These are phyloP conservation scores for Eidolon helvum DNA, from an alignment of 2,113 vertebrate genomes.

Conservation along the genomic window DNA sequence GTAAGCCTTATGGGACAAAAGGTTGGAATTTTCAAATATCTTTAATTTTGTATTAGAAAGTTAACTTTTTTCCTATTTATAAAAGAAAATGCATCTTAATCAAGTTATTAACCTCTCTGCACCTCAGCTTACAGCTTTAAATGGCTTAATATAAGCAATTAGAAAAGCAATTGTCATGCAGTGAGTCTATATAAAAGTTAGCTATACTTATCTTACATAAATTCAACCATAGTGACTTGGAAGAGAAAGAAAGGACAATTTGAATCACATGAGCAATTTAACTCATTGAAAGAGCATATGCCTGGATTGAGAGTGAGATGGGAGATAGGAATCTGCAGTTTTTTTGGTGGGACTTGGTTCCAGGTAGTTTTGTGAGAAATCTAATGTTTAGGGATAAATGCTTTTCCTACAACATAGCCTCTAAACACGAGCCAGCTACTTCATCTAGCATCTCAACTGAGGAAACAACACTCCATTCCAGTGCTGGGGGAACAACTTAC, in stretches of 20 bases:
- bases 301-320: not conserved
- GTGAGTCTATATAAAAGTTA: not conserved
- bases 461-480: not conserved
- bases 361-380: not conserved
- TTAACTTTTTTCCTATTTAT: not conserved
- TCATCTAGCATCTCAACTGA: not conserved
- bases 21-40: not conserved
- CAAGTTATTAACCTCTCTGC: not conserved
- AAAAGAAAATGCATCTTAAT: not conserved
- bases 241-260: not conserved
- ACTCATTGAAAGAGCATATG: not conserved
- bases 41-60: not conserved
- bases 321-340: not conserved
- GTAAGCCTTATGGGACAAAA: not conserved
- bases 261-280: not conserved
- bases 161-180: not conserved
- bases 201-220: not conserved
- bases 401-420: not conserved
- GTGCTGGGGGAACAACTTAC: not conserved
- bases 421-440: not conserved
- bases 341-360: not conserved
- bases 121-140: not conserved
- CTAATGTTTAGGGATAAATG: not conserved
- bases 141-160: not conserved
- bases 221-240: not conserved